Conservation (phyloP, 2,888 invertebrate species). For the Lepidochrysops patricia region DNA sequence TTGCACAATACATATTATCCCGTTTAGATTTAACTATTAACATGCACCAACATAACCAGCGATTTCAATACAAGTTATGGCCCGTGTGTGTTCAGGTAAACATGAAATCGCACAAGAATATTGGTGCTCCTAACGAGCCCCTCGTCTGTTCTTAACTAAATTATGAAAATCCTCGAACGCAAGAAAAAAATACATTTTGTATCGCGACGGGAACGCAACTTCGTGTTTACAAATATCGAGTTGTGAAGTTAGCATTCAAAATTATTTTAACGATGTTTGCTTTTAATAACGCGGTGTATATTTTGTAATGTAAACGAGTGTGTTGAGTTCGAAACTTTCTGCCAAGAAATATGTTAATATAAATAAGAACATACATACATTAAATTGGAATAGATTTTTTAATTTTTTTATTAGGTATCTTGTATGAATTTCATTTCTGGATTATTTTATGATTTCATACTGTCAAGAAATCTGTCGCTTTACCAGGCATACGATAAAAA, state of each 20-base stretch:
- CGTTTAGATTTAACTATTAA: no score
- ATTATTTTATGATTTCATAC: no score
- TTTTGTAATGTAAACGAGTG: not conserved
- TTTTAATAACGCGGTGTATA: not conserved
- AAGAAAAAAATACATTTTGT: conserved; percentile 9
- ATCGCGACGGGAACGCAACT: not conserved
- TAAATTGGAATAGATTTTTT: no score
- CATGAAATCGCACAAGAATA: conserved; percentile 23
- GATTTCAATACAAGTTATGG: not conserved
- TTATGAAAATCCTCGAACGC: conserved; percentile 31
- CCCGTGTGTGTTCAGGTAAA: conserved; percentile 5
- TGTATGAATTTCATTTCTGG: no score
- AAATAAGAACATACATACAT: no score
- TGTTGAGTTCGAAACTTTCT: not conserved
- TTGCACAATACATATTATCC: no score
- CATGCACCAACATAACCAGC: not conserved
- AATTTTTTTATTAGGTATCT: no score
- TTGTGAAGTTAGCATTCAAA: not conserved
- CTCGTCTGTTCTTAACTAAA: conserved; percentile 35
- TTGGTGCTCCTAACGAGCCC: conserved; percentile 31
- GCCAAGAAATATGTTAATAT: no score
- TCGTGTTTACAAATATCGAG: not conserved
- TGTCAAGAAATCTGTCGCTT: no score
- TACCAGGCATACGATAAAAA: no score
- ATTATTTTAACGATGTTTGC: conserved; percentile 1